A percentile compares a stretch with the other conserved stretches of the same genome.
phyloP scores from a whole-genome alignment of 1,140 invertebrate genomes.

The Chlorops oryzae region DNA sequence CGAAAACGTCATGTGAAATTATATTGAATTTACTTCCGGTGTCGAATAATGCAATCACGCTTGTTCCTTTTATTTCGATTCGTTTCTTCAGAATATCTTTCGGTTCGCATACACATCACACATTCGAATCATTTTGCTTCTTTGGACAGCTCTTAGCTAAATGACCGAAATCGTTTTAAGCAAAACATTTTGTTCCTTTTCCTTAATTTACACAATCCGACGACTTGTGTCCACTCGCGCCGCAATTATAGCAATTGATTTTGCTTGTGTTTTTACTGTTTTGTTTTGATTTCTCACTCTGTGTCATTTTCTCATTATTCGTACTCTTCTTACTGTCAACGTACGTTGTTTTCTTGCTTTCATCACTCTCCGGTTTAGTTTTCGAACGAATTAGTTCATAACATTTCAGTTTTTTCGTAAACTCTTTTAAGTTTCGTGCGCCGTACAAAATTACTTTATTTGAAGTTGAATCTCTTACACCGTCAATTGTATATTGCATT shows the following conservation, averaged over 20 bases:
- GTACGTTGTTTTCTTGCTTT: too few species aligned
- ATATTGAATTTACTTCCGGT: constrained; percentile 2
- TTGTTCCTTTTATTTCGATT: not conserved
- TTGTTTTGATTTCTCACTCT: not conserved
- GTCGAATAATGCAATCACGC: constrained; percentile 6
- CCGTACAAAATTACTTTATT: not conserved
- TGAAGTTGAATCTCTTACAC: not conserved
- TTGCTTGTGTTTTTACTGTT: not conserved
- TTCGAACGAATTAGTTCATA: not conserved
- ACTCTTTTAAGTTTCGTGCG: not conserved
- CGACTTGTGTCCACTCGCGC: constrained; percentile 1
- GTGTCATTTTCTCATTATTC: not conserved
- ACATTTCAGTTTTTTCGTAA: not conserved
- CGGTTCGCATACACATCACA: not conserved
- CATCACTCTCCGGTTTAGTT: not conserved
- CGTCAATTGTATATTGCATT: not conserved
- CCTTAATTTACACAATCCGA: not conserved
- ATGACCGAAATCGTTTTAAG: too few species aligned
- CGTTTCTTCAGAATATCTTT: not conserved
- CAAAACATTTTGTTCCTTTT: constrained; percentile 5
- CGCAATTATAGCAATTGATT: constrained; percentile 1
- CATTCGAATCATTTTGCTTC: not conserved
- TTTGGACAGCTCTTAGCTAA: not conserved
- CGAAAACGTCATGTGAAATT: not conserved
- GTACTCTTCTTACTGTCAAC: too few species aligned